Conservation (phyloP, 2,113 vertebrate genomes). For the Numida meleagris region DNA sequence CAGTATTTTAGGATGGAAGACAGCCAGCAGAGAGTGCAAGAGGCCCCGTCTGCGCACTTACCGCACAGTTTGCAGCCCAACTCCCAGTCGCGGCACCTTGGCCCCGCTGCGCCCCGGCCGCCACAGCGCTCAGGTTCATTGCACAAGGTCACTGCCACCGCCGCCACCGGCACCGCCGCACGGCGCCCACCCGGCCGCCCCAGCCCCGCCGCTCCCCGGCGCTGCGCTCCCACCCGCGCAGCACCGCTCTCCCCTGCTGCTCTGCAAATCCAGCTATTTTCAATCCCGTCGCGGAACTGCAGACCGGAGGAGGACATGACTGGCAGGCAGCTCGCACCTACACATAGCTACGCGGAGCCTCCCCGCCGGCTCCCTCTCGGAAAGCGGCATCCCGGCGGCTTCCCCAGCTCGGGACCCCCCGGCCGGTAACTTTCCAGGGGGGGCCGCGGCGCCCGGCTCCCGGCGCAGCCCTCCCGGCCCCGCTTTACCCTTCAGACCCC, state of each 20-base stretch:
- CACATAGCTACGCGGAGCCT: accelerated
- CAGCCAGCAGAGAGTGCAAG: constrained; percentile 39
- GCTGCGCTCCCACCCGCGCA: background rate
- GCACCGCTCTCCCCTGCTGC: background rate
- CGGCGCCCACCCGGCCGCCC: too few relatives aligned
- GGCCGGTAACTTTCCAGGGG: background rate
- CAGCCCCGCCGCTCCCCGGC: too few relatives aligned
- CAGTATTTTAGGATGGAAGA: background rate
- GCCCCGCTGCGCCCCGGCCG: background rate
- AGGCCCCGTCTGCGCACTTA: background rate
- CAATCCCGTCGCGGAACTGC: accelerated
- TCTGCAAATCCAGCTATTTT: accelerated
- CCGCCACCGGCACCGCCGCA: too few relatives aligned
- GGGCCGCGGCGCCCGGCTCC: background rate
- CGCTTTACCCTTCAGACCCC: too few relatives aligned
- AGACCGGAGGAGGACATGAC: background rate
- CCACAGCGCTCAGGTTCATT: accelerated
- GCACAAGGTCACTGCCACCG: background rate
- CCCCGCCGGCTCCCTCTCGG: background rate
- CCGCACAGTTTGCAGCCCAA: background rate
- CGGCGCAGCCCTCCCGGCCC: background rate
- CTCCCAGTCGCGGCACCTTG: background rate
- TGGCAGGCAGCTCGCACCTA: background rate
- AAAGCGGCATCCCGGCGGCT: background rate
- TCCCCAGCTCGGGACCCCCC: background rate